Evolutionary conservation across 35 echinoderm and acorn worm species (phyloP).

Genomic region (Chiridota heheva): DNA sequence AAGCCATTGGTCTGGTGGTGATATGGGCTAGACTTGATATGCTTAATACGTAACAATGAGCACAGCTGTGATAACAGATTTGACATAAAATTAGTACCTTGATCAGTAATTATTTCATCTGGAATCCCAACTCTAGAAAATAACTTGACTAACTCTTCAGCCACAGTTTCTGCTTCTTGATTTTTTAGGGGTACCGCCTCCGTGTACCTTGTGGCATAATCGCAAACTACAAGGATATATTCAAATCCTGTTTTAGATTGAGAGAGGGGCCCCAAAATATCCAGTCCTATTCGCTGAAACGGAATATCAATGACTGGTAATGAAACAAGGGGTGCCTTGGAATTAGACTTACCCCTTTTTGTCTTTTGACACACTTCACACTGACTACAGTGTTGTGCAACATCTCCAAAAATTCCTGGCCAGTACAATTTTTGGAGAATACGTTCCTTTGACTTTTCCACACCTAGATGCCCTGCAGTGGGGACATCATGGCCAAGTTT

Average conservation of each 20-base stretch:
- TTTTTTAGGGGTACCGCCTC: constrained; percentile 50
- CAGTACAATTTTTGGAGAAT: too few relatives aligned
- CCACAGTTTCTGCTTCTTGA: constrained; percentile 45
- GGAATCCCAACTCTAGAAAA: constrained; percentile 66
- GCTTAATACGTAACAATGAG: too few relatives aligned
- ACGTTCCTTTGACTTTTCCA: too few relatives aligned
- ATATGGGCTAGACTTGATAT: constrained; percentile 38
- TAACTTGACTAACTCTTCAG: constrained; percentile 53
- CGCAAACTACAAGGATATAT: constrained; percentile 26
- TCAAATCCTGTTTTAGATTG: not conserved
- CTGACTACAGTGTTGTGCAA: too few relatives aligned
- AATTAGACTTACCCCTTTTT: too few relatives aligned
- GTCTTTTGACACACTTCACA: too few relatives aligned
- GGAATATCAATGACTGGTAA: not conserved
- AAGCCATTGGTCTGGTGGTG: constrained; percentile 47
- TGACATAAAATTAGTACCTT: constrained; percentile 61
- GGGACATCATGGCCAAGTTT: too few relatives aligned
- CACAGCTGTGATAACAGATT: too few relatives aligned
- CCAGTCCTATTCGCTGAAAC: not conserved
- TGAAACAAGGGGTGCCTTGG: too few relatives aligned
- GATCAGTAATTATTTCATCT: constrained; percentile 62
- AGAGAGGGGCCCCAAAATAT: not conserved
- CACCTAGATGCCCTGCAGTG: too few relatives aligned
- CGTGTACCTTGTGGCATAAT: constrained; percentile 61
- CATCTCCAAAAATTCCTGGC: too few relatives aligned